Evolutionary conservation across 2,888 invertebrate species (phyloP), one percentile per base, ranked within the genome.

Genomic region (Brenthis ino): DNA sequence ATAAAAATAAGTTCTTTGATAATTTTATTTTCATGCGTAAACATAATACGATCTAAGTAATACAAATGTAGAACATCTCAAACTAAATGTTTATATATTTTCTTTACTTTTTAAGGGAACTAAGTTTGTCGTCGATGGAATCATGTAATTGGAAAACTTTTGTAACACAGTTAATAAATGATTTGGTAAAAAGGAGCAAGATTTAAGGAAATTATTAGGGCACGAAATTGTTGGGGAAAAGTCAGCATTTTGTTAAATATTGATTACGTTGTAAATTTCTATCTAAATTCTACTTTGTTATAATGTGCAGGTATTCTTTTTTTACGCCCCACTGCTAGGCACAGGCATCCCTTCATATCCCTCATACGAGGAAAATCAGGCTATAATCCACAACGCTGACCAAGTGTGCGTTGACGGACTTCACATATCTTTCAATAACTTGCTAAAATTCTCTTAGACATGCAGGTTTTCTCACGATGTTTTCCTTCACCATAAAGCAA

Each of bases 101-200:
- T 55, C 47, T 14, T 64, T 64, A 56, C 60, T 64, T 68, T 67
- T 48, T 13, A 47, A 64, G 43, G 57, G 64, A 63, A 70, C 61
- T 61, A 61, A 61, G 60, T 68, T 67, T 64, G 28, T 57, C 53
- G 57, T 47, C 57, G 24, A 69, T 60, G 47, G 57, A 61, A 37
- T 64, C 56, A 60, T 60, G 65, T 72, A 70, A 72, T 72, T 72
- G 70, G 54, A 72, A 72, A 72, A 72, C 54, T 72, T 70, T 68
- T 67, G 43, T 65, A 61, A 51, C 33, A 58, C 53, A 54, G 57
- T 54, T 69, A 58, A 71, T 66, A 69, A 71, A 69, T 66, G 13
- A 69, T 66, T 70, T 67, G 61, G 57, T 47, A 48, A 53, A 51
- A 20, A 56, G 51, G 20, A 61, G 48, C 14, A n/a, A 57, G 33